Base-by-base conservation (phyloP, 2,797 vertebrate genomes). In the Antrozous pallidus region DNA sequence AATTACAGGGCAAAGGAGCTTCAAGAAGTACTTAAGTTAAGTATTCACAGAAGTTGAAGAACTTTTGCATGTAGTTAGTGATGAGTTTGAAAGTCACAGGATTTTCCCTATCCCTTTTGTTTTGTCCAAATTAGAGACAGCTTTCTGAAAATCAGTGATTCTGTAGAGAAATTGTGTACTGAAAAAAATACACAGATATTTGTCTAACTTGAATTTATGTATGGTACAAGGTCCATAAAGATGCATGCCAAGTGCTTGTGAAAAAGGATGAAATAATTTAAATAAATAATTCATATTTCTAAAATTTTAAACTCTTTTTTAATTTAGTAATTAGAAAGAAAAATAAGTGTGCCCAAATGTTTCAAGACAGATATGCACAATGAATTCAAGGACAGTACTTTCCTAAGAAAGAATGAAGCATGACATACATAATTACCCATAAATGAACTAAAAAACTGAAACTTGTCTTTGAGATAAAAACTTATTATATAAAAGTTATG, bases 221-320 rank as follows among this genome's bases (percentile, higher is more conserved):
- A 45, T 20, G 85, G 5, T 38, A 63, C 24, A 88, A 79, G 1
- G 17, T 71, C 7, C 16, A 61, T 45, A 65, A 84, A 42, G 45
- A 31, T 47, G n/a, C 6, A 87, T 42, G 12, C 82, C 2, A 88
- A 94, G 38, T 71, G 61, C 28, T 71, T 77, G 0, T 65, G 12
- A 63, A 94, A 94, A 84, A 93, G 22, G 47, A 22, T 17, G 33
- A 31, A 92, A 70, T n/a, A 40, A 71, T 49, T 81, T 79, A 82
- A 85, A 42, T 38, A 63, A 91, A 58, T 73, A 80, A 90, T 45
- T 36, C 22, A 38, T 2, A 17, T 28, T 17, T 5, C 58, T 94
- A 58, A 93, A 54, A 91, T 73, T 69, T 88, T 67, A 16, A 69
- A 73, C 38, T 90, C 31, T 2, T 69, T 54, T 93, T 94, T 28